Base-by-base conservation (phyloP, 2,888 invertebrate genomes). In the Archaeoteleia sp. region DNA sequence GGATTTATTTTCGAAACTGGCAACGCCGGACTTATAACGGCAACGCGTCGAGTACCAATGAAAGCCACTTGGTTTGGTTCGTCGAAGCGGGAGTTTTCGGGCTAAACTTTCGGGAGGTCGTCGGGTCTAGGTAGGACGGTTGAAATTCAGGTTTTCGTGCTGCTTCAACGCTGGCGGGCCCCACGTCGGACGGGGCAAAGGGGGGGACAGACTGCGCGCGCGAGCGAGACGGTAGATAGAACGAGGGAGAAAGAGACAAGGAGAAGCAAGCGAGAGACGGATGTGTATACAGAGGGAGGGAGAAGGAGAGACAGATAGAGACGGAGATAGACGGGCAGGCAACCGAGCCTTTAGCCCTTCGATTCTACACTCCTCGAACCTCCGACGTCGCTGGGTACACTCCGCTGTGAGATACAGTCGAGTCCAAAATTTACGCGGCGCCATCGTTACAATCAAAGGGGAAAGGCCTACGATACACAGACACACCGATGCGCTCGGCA, bases 101-200 rank as follows among this genome's bases (percentile, higher is more conserved):
- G 46, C 68, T 60, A 67, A 67, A 72, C 62, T 76, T 74, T 76
- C 51, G 74, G 73, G 75, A 76, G 76, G 73, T 74, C 76, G 70
- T 43, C 71, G 67, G 68, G 74, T 76, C 74, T 72, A 72, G 69
- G 71, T 74, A 74, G 20, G 73, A 71, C 72, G 73, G 74, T 77
- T 76, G 78, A 78, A 78, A 76, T 78, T 79, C 79, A 78, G 78
- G 79, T 79, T 78, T 77, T 75, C 70, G 75, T 71, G 73, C 63
- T 70, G 67, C 67, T 71, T 66, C 70, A 63, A 48, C 73, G 73
- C 68, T 69, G 74, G 73, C 73, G 71, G 73, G 73, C 67, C 66
- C 67, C 49, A 42, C 32, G 61, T 42, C 35, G 40, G 49, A 55
- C 57, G 57, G 54, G 53, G 40, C 32, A 23, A 39, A 48, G 66